These are phyloP conservation scores for Colossoma macropomum DNA, from an alignment of 2,113 vertebrate species.

Conservation along the genomic window DNA sequence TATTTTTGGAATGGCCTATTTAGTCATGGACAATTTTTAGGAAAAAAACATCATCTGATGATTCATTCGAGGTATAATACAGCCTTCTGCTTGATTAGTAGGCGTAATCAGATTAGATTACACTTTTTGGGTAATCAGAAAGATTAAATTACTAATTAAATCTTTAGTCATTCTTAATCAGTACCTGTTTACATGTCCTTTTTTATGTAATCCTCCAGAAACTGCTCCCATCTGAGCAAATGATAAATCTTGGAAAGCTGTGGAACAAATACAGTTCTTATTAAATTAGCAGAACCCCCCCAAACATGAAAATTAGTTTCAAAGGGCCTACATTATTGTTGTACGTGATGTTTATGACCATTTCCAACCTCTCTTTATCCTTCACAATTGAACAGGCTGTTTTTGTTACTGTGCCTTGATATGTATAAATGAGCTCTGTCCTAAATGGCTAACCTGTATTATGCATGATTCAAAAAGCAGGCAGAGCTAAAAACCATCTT, in stretches of 20 bases:
- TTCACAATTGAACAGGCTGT: too few relatives aligned
- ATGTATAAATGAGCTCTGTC: too few relatives aligned
- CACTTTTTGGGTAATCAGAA: neutral
- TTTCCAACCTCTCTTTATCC: too few relatives aligned
- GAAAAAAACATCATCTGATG: neutral
- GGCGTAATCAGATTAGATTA: neutral
- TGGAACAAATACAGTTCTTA: too few relatives aligned
- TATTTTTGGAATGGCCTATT: neutral
- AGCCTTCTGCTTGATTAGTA: neutral
- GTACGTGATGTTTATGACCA: too few relatives aligned
- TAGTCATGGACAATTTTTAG: neutral
- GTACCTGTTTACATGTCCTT: neutral
- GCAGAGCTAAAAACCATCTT: too few relatives aligned
- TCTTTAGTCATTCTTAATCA: neutral
- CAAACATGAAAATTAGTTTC: too few relatives aligned
- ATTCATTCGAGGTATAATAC: neutral
- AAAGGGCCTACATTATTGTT: too few relatives aligned
- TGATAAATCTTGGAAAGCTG: neutral
- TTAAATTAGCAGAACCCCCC: too few relatives aligned
- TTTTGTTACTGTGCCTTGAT: too few relatives aligned
- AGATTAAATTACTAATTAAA: slow-evolving; percentile 1
- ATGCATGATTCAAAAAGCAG: too few relatives aligned
- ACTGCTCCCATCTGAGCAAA: neutral
- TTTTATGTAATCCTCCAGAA: neutral
- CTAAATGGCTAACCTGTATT: too few relatives aligned